phyloP scores from a whole-genome alignment of 2,113 vertebrate genomes.

The Xenus cinereus region DNA sequence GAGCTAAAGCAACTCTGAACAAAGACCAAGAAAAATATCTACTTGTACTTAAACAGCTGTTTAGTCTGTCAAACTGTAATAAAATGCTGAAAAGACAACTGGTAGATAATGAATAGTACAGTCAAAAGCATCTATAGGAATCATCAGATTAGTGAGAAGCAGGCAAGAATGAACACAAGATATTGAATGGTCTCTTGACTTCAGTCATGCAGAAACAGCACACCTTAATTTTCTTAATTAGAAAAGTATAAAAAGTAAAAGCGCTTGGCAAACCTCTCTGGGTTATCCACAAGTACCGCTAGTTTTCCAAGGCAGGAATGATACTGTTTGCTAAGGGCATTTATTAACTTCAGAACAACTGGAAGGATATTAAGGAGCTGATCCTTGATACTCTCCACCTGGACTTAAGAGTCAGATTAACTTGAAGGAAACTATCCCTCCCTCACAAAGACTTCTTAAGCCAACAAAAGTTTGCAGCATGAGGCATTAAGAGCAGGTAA shows the following conservation, averaged over 20 bases:
- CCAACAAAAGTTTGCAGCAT: background rate
- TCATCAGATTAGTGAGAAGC: background rate
- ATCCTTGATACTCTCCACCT: background rate
- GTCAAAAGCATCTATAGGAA: background rate
- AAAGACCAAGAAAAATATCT: constrained; percentile 58
- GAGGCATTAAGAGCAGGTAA: background rate
- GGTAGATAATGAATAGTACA: background rate
- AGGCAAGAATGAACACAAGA: background rate
- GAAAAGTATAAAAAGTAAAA: background rate
- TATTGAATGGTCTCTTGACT: background rate
- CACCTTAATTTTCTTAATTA: constrained; percentile 17
- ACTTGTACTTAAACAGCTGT: constrained; percentile 51
- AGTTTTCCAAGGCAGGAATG: background rate
- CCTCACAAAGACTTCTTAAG: background rate
- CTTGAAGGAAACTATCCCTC: background rate
- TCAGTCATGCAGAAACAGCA: background rate
- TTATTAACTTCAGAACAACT: background rate
- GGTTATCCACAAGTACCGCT: background rate
- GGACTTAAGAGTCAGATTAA: background rate
- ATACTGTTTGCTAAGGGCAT: background rate
- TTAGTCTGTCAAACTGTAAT: constrained; percentile 15
- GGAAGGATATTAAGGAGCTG: background rate
- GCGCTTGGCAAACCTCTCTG: background rate
- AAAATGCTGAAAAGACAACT: constrained; percentile 11
- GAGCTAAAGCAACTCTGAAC: constrained; percentile 46